Conservation (phyloP, 2,888 invertebrate species). For the Herminia tarsipennalis region DNA sequence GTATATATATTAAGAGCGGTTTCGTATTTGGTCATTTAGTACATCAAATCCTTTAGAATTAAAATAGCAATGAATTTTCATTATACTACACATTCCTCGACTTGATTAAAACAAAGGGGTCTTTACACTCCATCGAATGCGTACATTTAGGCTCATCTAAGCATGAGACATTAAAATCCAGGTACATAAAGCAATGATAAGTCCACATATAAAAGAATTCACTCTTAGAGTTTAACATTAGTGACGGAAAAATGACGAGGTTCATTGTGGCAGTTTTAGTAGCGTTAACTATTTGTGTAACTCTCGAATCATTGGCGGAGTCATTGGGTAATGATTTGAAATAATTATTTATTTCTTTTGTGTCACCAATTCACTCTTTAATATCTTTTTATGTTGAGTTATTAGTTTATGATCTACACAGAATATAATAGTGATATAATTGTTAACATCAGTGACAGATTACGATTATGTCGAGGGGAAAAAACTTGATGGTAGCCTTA, state of each 20-base stretch:
- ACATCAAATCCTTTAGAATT: no score
- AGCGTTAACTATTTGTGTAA: constrained; percentile 10
- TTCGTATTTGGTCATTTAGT: no score
- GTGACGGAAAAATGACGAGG: constrained; percentile 25
- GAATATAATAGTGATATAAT: no score
- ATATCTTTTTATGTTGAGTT: not conserved
- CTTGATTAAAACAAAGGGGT: constrained; percentile 16
- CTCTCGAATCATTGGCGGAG: constrained; percentile 29
- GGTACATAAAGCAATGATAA: constrained; percentile 24
- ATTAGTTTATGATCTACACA: no score
- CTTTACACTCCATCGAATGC: constrained; percentile 43
- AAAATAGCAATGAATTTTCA: not conserved
- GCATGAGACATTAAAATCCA: constrained; percentile 46
- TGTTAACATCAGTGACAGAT: no score
- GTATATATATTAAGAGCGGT: no score
- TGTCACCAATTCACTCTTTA: no score
- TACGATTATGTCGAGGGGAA: no score
- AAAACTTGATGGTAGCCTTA: no score
- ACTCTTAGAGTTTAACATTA: constrained; percentile 3
- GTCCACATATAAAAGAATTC: constrained; percentile 23
- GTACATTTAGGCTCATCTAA: constrained; percentile 46
- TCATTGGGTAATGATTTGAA: constrained; percentile 18
- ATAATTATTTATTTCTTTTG: not conserved
- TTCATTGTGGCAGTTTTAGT: constrained; percentile 16
- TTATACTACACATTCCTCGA: constrained; percentile 1